Base-by-base conservation (phyloP, 1,140 invertebrate genomes). In the Nilaparvata lugens region DNA sequence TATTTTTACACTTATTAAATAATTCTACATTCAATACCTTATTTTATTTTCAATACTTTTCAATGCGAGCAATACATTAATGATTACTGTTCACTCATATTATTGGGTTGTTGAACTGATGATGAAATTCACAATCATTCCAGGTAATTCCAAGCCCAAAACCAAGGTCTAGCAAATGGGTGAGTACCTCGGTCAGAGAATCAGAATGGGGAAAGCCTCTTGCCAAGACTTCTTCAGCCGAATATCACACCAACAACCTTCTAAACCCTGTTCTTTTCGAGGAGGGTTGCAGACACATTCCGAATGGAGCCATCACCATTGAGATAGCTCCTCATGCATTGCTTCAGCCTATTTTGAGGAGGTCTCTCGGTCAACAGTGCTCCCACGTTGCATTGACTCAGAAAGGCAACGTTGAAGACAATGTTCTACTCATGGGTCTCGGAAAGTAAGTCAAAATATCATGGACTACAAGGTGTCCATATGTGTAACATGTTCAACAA, bases 241-340 rank as follows among this genome's bases (percentile, higher is more conserved):
- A 93, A 66, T 98, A 98, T 70, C 91, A 94, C 69, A 93, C 93
- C 0, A 95, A 97, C 70, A 97, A 97, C 72, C 75, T 72, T 40
- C 13, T 67, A 2, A 66, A 52, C 78, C 64, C 64, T 16, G 65
- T 71, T 2, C 52, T 63, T 9, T 69, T 70, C 53, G 67, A 69
- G 43, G 67, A 69, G 55, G 43, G 62, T 1, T 61, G 52, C 21
- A 28, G 42, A 9, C 62, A 66, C 28, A 59, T 70, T 45, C 66
- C 64, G 18, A 54, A 63, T 0, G 63, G 65, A 25, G 64, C 69
- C n/a, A 59, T 69, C n/a, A 21, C 62, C 7, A 60, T 70, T n/a
- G 86, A 88, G 72, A 87, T 95, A 18, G 90, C 90, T 0, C 92
- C 93, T 0, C 92, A 95, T 66, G 85, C 87, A 58, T 73, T 87